A percentile compares a stretch with the other conserved stretches of the same genome.
Conservation (phyloP, 2,888 invertebrate genomes). For the Dugesia japonica region DNA sequence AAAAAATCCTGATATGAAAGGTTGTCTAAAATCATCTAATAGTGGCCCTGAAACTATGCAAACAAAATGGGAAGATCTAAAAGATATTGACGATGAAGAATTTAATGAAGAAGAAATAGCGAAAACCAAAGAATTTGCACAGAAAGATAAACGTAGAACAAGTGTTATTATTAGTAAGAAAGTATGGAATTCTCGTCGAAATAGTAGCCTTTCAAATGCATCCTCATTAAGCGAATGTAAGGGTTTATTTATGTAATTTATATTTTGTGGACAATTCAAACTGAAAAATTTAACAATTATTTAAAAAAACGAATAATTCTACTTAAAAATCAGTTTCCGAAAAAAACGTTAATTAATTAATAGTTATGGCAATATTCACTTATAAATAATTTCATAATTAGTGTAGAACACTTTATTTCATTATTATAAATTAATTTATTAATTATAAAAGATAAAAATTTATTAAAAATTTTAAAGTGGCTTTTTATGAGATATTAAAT, state of each 20-base stretch:
- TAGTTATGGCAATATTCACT: too few species aligned
- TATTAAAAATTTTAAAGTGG: too few species aligned
- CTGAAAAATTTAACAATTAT: too few species aligned
- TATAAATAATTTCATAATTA: too few species aligned
- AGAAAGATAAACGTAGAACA: neutral
- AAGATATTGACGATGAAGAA: slow-evolving; percentile 10
- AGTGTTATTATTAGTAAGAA: neutral
- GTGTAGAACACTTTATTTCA: too few species aligned
- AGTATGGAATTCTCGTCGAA: neutral
- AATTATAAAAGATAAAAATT: too few species aligned
- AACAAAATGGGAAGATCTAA: neutral
- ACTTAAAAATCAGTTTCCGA: too few species aligned
- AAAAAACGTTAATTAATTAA: too few species aligned
- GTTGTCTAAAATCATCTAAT: neutral
- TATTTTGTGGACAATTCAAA: too few species aligned
- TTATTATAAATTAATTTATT: too few species aligned
- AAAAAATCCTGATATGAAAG: neutral
- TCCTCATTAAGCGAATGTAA: neutral
- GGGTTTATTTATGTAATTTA: neutral
- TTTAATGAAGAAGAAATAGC: neutral
- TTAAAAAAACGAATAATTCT: too few species aligned
- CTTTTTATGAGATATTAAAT: too few species aligned
- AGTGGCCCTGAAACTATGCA: neutral
- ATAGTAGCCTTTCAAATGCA: neutral
- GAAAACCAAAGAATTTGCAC: neutral